Evolutionary conservation across 2,113 vertebrate genomes (phyloP).

Genomic region (Aegypius monachus): DNA sequence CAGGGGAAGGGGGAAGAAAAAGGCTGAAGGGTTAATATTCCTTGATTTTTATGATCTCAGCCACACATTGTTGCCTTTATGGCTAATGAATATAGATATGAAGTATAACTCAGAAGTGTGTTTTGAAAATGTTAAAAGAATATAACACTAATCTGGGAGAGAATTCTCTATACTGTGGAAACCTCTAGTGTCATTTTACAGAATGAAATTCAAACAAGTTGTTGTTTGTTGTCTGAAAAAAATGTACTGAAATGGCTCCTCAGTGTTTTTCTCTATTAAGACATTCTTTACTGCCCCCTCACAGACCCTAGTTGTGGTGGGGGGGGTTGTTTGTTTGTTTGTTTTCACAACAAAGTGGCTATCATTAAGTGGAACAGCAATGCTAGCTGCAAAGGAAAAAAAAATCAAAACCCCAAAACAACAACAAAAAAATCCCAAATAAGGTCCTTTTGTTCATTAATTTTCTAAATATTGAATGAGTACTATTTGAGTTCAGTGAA

Average conservation of each 20-base stretch:
- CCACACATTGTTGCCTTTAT: background rate
- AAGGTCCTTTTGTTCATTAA: background rate
- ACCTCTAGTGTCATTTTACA: background rate
- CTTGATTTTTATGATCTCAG: background rate
- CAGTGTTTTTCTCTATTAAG: background rate
- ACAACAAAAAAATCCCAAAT: fast-evolving
- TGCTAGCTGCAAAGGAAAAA: background rate
- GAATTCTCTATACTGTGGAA: background rate
- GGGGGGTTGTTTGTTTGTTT: too few species aligned
- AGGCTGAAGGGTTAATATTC: background rate
- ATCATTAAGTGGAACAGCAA: background rate
- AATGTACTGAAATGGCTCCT: background rate
- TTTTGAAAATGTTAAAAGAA: background rate
- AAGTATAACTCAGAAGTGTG: background rate
- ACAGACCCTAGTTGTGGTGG: background rate
- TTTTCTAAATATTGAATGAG: background rate
- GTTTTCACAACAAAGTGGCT: background rate
- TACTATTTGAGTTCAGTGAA: background rate
- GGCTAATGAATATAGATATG: background rate
- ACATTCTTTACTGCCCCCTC: background rate
- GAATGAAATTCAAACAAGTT: background rate
- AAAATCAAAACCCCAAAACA: background rate
- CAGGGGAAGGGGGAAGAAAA: background rate
- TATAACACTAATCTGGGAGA: background rate
- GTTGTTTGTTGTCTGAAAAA: background rate